These are phyloP conservation scores for Palythoa grandis DNA, from an alignment of 92 coral and sea anemone species.

Conservation along the genomic window DNA sequence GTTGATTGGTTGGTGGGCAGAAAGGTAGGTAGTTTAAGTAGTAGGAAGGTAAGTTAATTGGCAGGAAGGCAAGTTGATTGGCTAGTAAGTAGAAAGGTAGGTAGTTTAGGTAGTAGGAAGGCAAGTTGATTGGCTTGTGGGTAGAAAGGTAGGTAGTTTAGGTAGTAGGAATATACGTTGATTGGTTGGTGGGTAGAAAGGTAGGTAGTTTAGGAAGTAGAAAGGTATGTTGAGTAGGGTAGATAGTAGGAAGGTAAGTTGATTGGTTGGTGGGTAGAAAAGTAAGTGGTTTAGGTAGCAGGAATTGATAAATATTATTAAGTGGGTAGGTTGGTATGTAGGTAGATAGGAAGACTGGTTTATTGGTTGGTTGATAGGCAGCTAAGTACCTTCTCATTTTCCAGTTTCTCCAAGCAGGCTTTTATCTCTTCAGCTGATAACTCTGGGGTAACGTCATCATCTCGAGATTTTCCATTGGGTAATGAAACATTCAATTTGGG, in stretches of 20 bases:
- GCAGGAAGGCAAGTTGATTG: too few species aligned
- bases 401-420: constrained; percentile 80
- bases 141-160: too few species aligned
- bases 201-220: neutral
- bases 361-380: too few species aligned
- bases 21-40: too few species aligned
- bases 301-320: too few species aligned
- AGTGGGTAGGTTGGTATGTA: neutral
- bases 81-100: neutral
- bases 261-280: too few species aligned
- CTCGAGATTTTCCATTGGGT: neutral
- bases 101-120: neutral
- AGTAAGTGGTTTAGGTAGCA: too few species aligned
- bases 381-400: constrained; percentile 61
- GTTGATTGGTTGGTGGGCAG: too few species aligned
- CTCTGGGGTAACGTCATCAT: constrained; percentile 40
- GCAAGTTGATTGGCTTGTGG: too few species aligned
- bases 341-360: neutral
- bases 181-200: neutral
- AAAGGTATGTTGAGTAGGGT: neutral
- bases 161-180: too few species aligned
- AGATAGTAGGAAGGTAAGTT: neutral
- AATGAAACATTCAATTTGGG: neutral
- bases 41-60: too few species aligned
- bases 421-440: constrained; percentile 91